Base-by-base conservation (phyloP, 2,797 vertebrate species). In the Poeciliopsis turneri region DNA sequence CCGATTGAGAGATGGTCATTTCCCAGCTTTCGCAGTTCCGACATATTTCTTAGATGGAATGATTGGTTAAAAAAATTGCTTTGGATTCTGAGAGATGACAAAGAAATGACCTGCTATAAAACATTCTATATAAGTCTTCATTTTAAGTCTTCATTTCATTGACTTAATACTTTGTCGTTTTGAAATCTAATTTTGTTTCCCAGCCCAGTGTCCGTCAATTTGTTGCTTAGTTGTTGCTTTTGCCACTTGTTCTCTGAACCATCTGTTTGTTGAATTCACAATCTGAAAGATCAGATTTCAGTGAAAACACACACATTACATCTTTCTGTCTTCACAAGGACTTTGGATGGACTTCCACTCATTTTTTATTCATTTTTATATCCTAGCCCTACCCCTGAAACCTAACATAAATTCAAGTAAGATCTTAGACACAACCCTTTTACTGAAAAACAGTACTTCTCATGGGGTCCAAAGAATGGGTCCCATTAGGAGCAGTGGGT, bases 251-350 rank as follows among this genome's bases (percentile, higher is more conserved):
- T 33, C 59, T 64, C 70, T 74, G 78, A 87, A 84, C 82, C 78
- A 89, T 88, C 85, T 82, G 82, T 77, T 87, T 77, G 79, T 70
- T 79, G 84, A 84, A 72, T 84, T 87, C 74, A 84, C 76, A 43
- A 72, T 86, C 88, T 89, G 90, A 92, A 88, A 77, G 81, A 78
- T 47, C 64, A 78, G 80, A 85, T 79, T 85, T 86, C 72, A 87
- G 41, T 47, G 3, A 80, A 73, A 57, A 73, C 51, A 72, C 55
- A 81, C n/a, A 10, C 55, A 55, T 28, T 55, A 12, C 10, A 0
- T 55, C 3, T n/a, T 55, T 55, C 23, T 55, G 25, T n/a, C 53
- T 55, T 55, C 53, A 55, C 53, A 55, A 55, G 23, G 53, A 55
- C 53, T 55, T 55, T 55, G 25, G 11, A n/a, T 55, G 12, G 53